Evolutionary conservation across 2,888 invertebrate genomes (phyloP).

Genomic region (Nasonia oneida): DNA sequence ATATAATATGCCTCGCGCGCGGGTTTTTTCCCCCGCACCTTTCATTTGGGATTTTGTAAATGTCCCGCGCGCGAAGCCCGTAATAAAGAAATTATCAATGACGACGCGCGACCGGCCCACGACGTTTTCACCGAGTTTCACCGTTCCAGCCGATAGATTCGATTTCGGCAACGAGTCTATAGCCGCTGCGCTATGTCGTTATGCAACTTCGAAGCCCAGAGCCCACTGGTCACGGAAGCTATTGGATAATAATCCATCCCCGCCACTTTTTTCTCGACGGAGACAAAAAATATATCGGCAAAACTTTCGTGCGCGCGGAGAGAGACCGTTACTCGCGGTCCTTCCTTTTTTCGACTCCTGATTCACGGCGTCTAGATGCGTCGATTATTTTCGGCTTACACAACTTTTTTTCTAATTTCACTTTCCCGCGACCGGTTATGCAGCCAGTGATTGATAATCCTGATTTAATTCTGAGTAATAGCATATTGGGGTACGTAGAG

Average conservation of each 20-base stretch:
- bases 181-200: constrained; percentile 59
- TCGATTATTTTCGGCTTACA: constrained; percentile 38
- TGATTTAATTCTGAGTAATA: not conserved
- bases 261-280: not conserved
- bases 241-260: constrained; percentile 42
- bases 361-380: constrained; percentile 11
- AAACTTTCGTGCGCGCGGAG: constrained; percentile 15
- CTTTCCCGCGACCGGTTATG: not conserved
- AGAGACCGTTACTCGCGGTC: not conserved
- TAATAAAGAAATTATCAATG: constrained; percentile 48
- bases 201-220: constrained; percentile 61
- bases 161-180: constrained; percentile 51
- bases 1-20: not conserved
- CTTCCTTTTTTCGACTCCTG: not conserved
- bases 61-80: not conserved
- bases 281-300: constrained; percentile 18
- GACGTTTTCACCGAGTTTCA: constrained; percentile 73
- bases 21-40: constrained; percentile 15
- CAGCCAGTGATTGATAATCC: not conserved
- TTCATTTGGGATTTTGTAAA: constrained; percentile 25
- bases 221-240: constrained; percentile 41
- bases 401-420: constrained; percentile 33
- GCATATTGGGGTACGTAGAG: too few relatives aligned
- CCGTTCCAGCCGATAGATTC: constrained; percentile 64
- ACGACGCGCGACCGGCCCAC: constrained; percentile 39